A percentile compares a stretch with the other conserved stretches of the same genome.
These are phyloP conservation scores for Sminthurides aquaticus DNA, from an alignment of 2,888 invertebrate genomes.

Conservation along the genomic window DNA sequence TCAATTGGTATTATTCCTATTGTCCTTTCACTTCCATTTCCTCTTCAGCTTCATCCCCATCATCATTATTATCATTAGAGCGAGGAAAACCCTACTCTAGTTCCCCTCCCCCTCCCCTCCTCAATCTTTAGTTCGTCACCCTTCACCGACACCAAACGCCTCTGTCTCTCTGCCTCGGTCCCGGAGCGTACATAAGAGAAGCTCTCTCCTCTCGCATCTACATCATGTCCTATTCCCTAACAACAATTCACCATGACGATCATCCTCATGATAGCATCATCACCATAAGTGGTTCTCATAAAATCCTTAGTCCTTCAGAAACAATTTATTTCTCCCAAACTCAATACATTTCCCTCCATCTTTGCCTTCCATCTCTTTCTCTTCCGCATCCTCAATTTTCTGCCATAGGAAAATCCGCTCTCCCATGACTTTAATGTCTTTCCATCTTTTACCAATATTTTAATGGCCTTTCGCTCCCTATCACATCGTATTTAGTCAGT, in stretches of 20 bases:
- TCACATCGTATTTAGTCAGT: neutral
- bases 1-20: no score
- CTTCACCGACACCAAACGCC: no score
- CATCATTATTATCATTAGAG: no score
- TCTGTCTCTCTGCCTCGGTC: no score
- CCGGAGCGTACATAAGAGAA: no score
- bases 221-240: no score
- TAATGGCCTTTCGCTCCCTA: slow-evolving; percentile 1
- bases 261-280: neutral
- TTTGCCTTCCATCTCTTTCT: neutral
- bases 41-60: no score
- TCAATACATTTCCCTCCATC: slow-evolving; percentile 3
- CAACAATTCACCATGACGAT: neutral
- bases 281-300: slow-evolving; percentile 4
- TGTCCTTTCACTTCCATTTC: no score
- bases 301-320: slow-evolving; percentile 8
- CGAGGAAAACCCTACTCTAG: no score
- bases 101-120: no score
- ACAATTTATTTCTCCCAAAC: slow-evolving; percentile 7
- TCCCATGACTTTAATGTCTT: neutral
- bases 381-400: neutral
- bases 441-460: slow-evolving; percentile 7
- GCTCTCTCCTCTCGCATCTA: no score
- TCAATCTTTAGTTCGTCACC: no score
- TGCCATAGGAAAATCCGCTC: neutral